Percentiles rank a stretch among this genome's conserved stretches.
Evolutionary conservation across 2,113 vertebrate species (phyloP).

Genomic region (Chionis minor): DNA sequence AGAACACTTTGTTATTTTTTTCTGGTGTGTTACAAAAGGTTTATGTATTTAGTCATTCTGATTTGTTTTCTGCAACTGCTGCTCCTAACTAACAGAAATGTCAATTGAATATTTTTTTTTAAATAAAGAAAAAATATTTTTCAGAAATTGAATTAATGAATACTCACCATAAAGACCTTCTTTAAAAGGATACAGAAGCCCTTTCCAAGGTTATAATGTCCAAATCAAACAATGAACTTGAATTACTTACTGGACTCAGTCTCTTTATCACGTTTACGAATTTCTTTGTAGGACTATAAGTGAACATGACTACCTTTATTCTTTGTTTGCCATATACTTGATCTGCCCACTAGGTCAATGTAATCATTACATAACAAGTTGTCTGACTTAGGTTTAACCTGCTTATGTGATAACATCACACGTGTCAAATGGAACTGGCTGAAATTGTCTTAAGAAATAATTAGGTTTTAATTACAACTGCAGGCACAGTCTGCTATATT

Average conservation of each 20-base stretch:
- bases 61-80: background rate
- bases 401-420: background rate
- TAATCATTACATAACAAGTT: background rate
- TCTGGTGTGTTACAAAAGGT: background rate
- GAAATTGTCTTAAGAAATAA: background rate
- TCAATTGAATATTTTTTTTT: background rate
- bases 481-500: background rate
- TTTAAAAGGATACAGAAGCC: background rate
- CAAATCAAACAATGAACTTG: background rate
- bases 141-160: background rate
- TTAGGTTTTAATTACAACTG: background rate
- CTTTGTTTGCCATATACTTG: background rate
- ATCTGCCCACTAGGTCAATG: background rate
- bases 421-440: background rate
- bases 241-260: background rate
- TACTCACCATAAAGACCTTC: background rate
- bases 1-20: background rate
- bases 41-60: background rate
- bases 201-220: background rate
- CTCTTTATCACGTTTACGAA: background rate
- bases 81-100: background rate
- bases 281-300: background rate
- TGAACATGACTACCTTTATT: background rate
- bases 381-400: background rate
- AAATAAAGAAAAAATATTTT: background rate